A percentile compares a stretch with the other conserved stretches of the same genome.
phyloP scores from a whole-genome alignment of 2,113 vertebrate species.

The Cisticola juncidis region DNA sequence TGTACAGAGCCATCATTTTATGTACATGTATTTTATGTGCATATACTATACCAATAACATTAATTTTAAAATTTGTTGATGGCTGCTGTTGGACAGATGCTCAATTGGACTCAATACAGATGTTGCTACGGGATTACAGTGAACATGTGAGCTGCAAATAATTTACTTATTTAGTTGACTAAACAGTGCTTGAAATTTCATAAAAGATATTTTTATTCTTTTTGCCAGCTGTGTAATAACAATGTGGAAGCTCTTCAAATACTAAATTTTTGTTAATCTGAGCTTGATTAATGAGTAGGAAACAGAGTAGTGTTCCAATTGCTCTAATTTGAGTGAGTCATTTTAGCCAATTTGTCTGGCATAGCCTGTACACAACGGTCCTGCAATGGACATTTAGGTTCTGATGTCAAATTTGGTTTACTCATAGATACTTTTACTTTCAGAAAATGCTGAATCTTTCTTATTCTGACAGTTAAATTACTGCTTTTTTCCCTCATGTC shows the following conservation, averaged over 20 bases:
- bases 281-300: constrained; percentile 24
- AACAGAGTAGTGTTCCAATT: background rate
- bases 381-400: background rate
- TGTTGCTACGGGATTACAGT: background rate
- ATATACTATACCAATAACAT: background rate
- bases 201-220: background rate
- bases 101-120: background rate
- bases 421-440: background rate
- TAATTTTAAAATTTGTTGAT: background rate
- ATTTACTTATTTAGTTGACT: constrained; percentile 37
- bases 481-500: background rate
- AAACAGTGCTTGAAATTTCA: constrained; percentile 32
- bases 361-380: background rate
- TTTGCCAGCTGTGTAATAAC: constrained; percentile 12
- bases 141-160: background rate
- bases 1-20: background rate
- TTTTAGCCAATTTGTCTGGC: background rate
- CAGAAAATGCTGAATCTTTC: background rate
- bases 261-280: constrained; percentile 11
- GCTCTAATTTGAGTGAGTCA: constrained; percentile 41
- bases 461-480: background rate
- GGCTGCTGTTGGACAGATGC: background rate
- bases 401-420: background rate
- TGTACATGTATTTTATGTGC: background rate
- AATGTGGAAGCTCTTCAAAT: constrained; percentile 35